Evolutionary conservation across 1,140 invertebrate genomes (phyloP).

Genomic region (Trypoxylus dichotomus): DNA sequence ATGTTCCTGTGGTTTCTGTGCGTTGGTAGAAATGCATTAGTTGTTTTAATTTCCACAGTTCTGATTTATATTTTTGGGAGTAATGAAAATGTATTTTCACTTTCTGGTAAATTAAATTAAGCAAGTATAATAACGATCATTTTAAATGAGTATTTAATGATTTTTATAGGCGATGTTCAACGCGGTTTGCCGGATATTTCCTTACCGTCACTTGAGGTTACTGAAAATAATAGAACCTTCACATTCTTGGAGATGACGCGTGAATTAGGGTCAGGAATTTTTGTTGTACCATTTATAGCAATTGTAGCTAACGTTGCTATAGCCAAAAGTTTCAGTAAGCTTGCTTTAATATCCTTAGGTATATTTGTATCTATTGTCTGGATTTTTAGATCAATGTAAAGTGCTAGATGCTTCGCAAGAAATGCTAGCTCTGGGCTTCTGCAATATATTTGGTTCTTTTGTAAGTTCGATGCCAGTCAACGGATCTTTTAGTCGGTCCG

Average conservation of each 20-base stretch:
- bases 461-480: conserved; percentile 72
- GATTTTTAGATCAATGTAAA: conserved; percentile 54
- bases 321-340: conserved; percentile 80
- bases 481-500: conserved; percentile 73
- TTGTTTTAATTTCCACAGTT: conserved; percentile 69
- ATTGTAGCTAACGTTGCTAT: conserved; percentile 85
- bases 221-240: conserved; percentile 59
- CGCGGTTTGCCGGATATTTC: conserved; percentile 58
- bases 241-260: conserved; percentile 65
- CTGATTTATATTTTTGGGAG: conserved; percentile 59
- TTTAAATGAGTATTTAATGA: neutral
- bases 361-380: neutral
- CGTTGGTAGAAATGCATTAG: conserved; percentile 74
- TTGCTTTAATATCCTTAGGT: neutral
- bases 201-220: conserved; percentile 53
- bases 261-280: conserved; percentile 69
- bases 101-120: conserved; percentile 43
- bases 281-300: conserved; percentile 77
- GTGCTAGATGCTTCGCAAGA: conserved; percentile 67
- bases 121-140: neutral
- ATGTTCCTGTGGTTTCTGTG: conserved; percentile 66
- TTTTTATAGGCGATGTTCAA: conserved; percentile 47
- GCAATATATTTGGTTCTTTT: conserved; percentile 74
- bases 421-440: conserved; percentile 67
- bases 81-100: conserved; percentile 38